These are phyloP conservation scores for Gymnocephalus cernua DNA, from an alignment of 2,113 vertebrate species.

Conservation along the genomic window DNA sequence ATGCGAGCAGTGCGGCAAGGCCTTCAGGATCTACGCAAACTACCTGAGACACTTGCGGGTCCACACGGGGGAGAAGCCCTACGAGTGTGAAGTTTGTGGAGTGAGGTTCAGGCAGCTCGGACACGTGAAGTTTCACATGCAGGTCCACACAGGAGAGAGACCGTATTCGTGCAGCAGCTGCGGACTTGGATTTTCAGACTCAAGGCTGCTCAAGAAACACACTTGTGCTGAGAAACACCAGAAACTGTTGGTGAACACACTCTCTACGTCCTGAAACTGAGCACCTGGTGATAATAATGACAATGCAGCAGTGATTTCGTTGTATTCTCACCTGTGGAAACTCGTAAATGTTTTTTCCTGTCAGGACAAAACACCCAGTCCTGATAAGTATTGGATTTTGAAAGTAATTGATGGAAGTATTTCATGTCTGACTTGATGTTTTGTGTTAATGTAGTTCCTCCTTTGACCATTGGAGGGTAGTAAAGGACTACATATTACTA, in stretches of 20 bases:
- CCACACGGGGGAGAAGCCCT: slow-evolving; percentile 80
- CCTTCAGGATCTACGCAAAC: slow-evolving; percentile 77
- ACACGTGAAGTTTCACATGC: slow-evolving; percentile 81
- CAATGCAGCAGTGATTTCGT: not conserved
- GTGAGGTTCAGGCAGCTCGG: slow-evolving; percentile 72
- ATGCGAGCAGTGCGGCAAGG: slow-evolving; percentile 73
- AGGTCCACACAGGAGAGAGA: slow-evolving; percentile 74
- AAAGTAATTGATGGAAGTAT: too few relatives aligned
- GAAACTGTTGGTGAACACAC: not conserved
- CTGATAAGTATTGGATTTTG: not conserved
- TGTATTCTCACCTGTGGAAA: not conserved
- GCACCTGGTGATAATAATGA: not conserved
- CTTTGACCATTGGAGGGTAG: too few relatives aligned
- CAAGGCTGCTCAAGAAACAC: slow-evolving; percentile 72
- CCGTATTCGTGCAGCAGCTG: slow-evolving; percentile 69
- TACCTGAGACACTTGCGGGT: slow-evolving; percentile 69
- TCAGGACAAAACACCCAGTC: not conserved
- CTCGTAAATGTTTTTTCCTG: not conserved
- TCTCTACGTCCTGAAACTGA: not conserved
- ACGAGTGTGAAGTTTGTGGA: slow-evolving; percentile 76
- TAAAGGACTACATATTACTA: too few relatives aligned
- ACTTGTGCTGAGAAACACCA: slow-evolving; percentile 59
- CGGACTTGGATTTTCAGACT: slow-evolving; percentile 74
- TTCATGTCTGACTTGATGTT: too few relatives aligned
- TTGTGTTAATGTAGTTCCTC: too few relatives aligned